Evolutionary conservation across 1,140 invertebrate genomes (phyloP), one percentile per base, ranked within the genome.

Genomic region (Drosophila littoralis): DNA sequence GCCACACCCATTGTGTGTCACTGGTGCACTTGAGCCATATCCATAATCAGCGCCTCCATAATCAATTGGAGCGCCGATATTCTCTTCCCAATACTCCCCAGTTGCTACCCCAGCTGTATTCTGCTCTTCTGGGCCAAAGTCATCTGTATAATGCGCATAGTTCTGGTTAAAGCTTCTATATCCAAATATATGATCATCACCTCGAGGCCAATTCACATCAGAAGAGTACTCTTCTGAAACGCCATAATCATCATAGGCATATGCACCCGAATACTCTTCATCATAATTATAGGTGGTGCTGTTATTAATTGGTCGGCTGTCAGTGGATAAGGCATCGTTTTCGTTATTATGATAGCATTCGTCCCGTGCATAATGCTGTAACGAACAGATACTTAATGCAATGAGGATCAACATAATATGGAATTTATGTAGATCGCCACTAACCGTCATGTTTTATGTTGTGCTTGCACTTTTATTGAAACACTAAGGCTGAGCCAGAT

Each of bases 301-400:
- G 40, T 36, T 78, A 12, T 66, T 75, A 82, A 94, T 94, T 77
- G 97, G 97, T 93, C 97, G 94, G 93, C 97, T 98, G 93, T 98
- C 98, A 10, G 98, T 98, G 91, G 96, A 98, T 69, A 98, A 94
- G 75, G 97, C 97, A 93, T 98, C 97, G 77, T 95, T 95, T 89
- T 95, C 94, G 55, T 92, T 92, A 73, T 93, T 92, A 65, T 93
- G 92, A 65, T 84, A 90, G 70, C 93, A 93, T 65, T 92, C 92
- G 40, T 93, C 92, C 55, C 85, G 91, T 61, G 92, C 92, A 77
- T 93, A 92, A 61, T 91, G 78, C 93, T 93, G 72, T n/a, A 55
- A 54, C 0, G 5, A 13, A 48, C 22, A 59, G n/a, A 38, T 28
- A 7, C 8, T 9, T 6, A 13, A 12, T 57, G 7, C 3, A 9